These are phyloP conservation scores for Hafferia zeledoni DNA, from an alignment of 2,797 vertebrate species.

Conservation along the genomic window DNA sequence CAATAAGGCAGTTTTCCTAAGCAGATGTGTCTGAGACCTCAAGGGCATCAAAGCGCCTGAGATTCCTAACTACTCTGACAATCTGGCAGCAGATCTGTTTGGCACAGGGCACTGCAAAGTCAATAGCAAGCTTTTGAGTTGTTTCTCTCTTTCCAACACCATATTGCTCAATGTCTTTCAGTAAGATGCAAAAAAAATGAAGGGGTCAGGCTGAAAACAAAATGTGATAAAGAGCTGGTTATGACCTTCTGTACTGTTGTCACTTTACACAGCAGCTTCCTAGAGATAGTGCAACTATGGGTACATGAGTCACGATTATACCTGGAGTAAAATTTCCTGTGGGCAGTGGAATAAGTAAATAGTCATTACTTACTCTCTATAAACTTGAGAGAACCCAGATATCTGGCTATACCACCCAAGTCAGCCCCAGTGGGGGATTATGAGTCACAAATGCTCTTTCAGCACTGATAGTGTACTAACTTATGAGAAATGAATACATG, in stretches of 20 bases:
- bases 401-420: background rate
- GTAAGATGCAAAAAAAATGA: background rate
- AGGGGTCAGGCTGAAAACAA: background rate
- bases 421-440: background rate
- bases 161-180: conserved; percentile 37
- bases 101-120: background rate
- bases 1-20: conserved; percentile 54
- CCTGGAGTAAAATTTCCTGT: background rate
- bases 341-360: background rate
- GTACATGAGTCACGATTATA: background rate
- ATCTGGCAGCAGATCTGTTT: conserved; percentile 53
- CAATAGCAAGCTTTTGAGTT: background rate
- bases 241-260: conserved; percentile 26
- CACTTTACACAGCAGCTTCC: background rate
- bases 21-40: conserved; percentile 59
- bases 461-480: background rate
- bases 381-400: background rate
- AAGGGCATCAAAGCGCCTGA: conserved; percentile 52
- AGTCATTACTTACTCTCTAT: background rate
- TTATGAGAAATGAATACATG: background rate
- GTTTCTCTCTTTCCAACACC: conserved; percentile 32
- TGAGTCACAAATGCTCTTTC: background rate
- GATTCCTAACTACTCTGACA: conserved; percentile 36
- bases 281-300: background rate
- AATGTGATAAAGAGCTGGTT: conserved; percentile 29